Base-by-base conservation (phyloP, 2,113 vertebrate genomes). In the Calcarius ornatus region DNA sequence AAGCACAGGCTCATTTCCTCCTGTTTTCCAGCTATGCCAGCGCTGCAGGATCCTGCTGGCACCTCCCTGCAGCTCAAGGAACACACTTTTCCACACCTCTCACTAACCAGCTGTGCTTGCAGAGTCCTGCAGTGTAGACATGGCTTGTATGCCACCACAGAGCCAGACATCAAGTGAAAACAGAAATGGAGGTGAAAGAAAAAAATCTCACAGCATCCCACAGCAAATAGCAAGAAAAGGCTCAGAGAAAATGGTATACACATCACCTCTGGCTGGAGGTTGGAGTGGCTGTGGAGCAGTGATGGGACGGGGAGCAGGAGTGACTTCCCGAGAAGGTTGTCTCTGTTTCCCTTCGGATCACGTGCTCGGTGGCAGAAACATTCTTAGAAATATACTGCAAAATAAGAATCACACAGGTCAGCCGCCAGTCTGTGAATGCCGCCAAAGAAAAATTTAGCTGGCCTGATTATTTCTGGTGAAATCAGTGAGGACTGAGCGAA, bases 311-410 rank as follows among this genome's bases (percentile, higher is more conserved):
- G 96, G 99, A 99, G 96, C 99, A 99, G 96, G 99, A 98, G 94
- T 98, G 99, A 96, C 99, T 99, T 97, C 98, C 99, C 0, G 99
- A 99, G 97, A 99, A 99, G 5, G 99, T 99, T 15, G 98, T 99
- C 95, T 99, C 99, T 33, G 98, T 98, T 96, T 98, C 98, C 87
- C 99, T 99, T 94, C 98, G 98, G 96, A 99, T 99, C 97, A 99
- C 98, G 1, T 99, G 98, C 88, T 99, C 99, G 1, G 99, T 99
- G 92, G 98, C 98, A 76, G 99, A 99, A 85, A 99, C 97, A 9
- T 99, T 99, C 98, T 99, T 99, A 96, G 99, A 99, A 97, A 99
- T 99, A 91, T 99, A 99, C 99, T 99, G 97, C 43, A 97, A 96
- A 81, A 98, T 1, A 92, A 35, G 63, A 95, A 47, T 24, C 42